Base-by-base conservation (phyloP, 1,140 invertebrate genomes). In the Drosophila takahashii region DNA sequence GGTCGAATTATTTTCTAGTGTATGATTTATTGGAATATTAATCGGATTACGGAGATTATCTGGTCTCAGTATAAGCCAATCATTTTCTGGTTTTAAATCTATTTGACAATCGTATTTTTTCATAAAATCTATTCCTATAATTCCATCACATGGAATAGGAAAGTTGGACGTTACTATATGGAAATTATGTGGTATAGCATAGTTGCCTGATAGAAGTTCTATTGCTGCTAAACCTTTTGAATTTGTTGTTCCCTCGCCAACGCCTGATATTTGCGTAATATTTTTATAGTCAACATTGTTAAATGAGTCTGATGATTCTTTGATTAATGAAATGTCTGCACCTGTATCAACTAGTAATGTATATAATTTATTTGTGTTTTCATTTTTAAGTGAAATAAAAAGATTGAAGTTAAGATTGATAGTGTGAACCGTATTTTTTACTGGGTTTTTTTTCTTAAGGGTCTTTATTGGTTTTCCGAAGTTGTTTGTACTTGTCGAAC, bases 91-190 rank as follows among this genome's bases (percentile, higher is more conserved):
- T 50, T 50, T 52, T 51, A 52, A 52, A 13, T 52, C 29, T 52
- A 52, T 52, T 52, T 52, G 34, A 36, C 11, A 37, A 52, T 52
- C 37, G 50, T 34, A 52, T 36, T 52, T 52, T 36, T 36, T 36
- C 16, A 52, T 52, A 18, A 52, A 36, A 34, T 52, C 50, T 18
- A 52, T 34, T 11, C 45, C 22, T 47, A 47, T 47, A 22, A 27
- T 47, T 47, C 11, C 15, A 52, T 52, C 27, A 34, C 29, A 52
- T 36, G 32, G 32, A 34, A 52, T 52, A 18, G 32, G 11, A 52
- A 36, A 52, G 10, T 34, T 34, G 3, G n/a, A 5, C 1, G 26
- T 5, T 50, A 50, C 47, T 50, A 50, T 15, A 10, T 51, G 29
- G 9, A 51, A 51, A 51, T 15, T 51, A 34, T 51, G 29, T 4